phyloP scores from a whole-genome alignment of 2,113 vertebrate genomes.

The Boleophthalmus pectinirostris region DNA sequence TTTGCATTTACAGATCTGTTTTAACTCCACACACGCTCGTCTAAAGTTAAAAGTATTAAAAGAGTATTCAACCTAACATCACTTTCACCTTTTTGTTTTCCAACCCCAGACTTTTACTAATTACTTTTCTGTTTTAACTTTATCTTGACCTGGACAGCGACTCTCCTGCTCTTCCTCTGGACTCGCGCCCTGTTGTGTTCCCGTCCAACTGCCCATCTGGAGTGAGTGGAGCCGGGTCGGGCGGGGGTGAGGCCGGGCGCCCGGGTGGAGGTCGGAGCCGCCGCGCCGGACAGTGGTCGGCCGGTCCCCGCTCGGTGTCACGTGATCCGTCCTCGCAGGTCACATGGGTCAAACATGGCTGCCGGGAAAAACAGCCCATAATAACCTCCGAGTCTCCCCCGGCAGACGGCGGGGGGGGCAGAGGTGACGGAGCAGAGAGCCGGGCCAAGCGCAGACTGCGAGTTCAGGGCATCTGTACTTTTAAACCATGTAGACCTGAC shows the following conservation, averaged over 20 bases:
- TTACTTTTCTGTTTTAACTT: not conserved
- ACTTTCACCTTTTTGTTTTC: not conserved
- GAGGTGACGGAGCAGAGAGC: not conserved
- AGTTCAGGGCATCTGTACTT: not conserved
- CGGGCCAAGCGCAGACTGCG: not conserved
- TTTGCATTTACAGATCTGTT: no score
- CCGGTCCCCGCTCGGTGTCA: constrained; percentile 3
- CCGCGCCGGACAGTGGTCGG: not conserved
- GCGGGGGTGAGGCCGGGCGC: not conserved
- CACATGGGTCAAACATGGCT: not conserved
- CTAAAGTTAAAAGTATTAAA: not conserved
- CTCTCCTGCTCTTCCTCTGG: not conserved
- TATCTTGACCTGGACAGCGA: not conserved
- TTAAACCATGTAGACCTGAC: not conserved
- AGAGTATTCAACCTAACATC: not conserved
- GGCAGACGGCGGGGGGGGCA: not conserved
- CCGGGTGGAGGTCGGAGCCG: constrained; percentile 1
- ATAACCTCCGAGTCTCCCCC: not conserved
- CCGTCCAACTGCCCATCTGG: constrained; percentile 7
- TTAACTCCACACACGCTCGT: not conserved
- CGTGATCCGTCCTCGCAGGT: constrained; percentile 1
- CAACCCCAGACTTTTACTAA: not conserved
- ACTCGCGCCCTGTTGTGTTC: not conserved
- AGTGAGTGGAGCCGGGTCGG: not conserved
- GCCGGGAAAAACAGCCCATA: constrained; percentile 3